A percentile compares a stretch with the other conserved stretches of the same genome.
Conservation (phyloP, 2,888 invertebrate genomes). For the Nasonia oneida region DNA sequence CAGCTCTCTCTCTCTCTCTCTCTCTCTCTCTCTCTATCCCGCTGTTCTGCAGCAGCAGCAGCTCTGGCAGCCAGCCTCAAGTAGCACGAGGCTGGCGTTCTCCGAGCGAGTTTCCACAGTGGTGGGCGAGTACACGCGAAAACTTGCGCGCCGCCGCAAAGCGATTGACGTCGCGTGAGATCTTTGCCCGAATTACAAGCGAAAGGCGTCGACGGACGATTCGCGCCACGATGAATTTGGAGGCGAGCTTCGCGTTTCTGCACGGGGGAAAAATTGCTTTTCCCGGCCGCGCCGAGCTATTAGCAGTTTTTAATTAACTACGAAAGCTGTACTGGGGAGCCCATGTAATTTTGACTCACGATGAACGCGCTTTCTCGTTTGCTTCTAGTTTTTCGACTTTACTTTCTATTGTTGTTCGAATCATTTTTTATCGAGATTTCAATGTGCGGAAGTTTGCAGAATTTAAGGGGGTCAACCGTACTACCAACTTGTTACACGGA, state of each 20-base stretch:
- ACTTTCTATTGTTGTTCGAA: too few species aligned
- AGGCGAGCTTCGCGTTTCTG: neutral
- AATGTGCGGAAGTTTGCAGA: too few species aligned
- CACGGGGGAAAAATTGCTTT: neutral
- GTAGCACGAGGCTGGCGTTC: constrained; percentile 36
- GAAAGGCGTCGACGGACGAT: constrained; percentile 60
- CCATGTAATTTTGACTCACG: neutral
- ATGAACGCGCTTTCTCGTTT: neutral
- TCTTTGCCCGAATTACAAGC: constrained; percentile 49
- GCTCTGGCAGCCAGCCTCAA: constrained; percentile 31
- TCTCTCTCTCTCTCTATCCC: neutral
- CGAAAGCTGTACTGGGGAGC: neutral
- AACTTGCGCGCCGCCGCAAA: constrained; percentile 32
- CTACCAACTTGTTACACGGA: too few species aligned
- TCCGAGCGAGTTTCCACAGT: neutral
- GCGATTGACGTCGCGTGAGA: constrained; percentile 60
- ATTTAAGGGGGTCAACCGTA: too few species aligned
- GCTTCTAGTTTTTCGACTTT: neutral
- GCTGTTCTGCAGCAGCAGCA: neutral
- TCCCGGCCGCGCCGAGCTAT: neutral
- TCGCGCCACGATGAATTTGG: constrained; percentile 29
- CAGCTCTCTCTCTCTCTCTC: constrained; percentile 36
- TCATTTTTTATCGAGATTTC: too few species aligned
- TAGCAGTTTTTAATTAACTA: neutral
- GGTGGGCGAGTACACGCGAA: constrained; percentile 30